These are phyloP conservation scores for Ornithoptera alexandrae DNA, from an alignment of 2,888 invertebrate species.

Conservation along the genomic window DNA sequence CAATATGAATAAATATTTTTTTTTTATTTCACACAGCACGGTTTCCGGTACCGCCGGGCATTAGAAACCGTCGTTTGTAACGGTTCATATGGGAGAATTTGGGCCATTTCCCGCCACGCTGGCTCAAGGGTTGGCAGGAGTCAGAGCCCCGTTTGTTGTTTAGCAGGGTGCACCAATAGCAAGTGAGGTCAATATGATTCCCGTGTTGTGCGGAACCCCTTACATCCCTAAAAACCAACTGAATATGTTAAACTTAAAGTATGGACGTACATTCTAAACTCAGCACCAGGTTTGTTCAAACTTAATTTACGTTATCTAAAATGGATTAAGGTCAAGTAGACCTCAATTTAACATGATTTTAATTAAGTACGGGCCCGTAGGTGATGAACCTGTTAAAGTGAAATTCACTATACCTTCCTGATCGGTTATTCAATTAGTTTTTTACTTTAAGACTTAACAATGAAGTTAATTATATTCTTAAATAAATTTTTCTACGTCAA, in stretches of 20 bases:
- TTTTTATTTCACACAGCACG: too few species aligned
- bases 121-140: too few species aligned
- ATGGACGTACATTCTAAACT: neutral
- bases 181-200: too few species aligned
- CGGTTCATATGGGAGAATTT: too few species aligned
- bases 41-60: too few species aligned
- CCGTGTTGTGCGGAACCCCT: too few species aligned
- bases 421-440: neutral
- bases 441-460: neutral
- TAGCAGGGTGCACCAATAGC: too few species aligned
- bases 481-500: neutral
- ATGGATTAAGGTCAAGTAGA: neutral
- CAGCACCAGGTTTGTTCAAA: neutral
- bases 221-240: too few species aligned
- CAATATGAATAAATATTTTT: neutral
- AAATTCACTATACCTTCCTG: neutral
- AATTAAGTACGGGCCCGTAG: neutral
- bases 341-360: neutral
- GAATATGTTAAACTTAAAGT: neutral
- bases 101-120: too few species aligned
- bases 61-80: too few species aligned
- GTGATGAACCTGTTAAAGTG: neutral
- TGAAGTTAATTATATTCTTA: neutral
- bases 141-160: too few species aligned
- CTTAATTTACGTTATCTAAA: neutral